A percentile compares a stretch with the other conserved stretches of the same genome.
phyloP scores from a whole-genome alignment of 1,140 invertebrate species.

The Galleria mellonella region DNA sequence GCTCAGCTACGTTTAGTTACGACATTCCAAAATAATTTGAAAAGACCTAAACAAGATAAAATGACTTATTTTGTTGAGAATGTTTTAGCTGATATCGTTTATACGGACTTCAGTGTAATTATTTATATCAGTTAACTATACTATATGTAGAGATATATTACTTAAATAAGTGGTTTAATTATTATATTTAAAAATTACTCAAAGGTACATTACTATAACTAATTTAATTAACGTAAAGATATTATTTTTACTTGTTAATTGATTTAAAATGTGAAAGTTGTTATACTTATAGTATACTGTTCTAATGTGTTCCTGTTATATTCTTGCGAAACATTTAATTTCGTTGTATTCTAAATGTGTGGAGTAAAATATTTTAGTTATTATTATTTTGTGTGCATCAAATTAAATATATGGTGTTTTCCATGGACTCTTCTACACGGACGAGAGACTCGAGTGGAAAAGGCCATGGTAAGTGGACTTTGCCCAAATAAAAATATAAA shows the following conservation, averaged over 20 bases:
- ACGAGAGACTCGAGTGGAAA: slow-evolving; percentile 57
- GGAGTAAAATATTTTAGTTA: slow-evolving; percentile 9
- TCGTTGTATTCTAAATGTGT: slow-evolving; percentile 16
- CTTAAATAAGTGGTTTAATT: too few relatives aligned
- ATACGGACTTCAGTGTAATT: too few relatives aligned
- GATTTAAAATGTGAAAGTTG: slow-evolving; percentile 1
- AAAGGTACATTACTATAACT: too few relatives aligned
- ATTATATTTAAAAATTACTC: too few relatives aligned
- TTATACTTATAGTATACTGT: neutral
- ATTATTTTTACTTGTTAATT: too few relatives aligned
- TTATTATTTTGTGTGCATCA: slow-evolving; percentile 39
- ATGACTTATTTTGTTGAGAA: too few relatives aligned
- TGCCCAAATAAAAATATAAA: slow-evolving; percentile 51
- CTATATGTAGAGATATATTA: too few relatives aligned
- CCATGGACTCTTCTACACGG: slow-evolving; percentile 64
- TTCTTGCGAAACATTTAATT: slow-evolving; percentile 4
- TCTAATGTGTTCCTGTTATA: slow-evolving; percentile 13
- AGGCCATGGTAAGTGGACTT: slow-evolving; percentile 66
- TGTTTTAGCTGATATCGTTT: too few relatives aligned
- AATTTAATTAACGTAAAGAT: too few relatives aligned
- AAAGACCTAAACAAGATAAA: neutral
- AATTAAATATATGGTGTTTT: slow-evolving; percentile 63
- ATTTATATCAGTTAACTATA: too few relatives aligned
- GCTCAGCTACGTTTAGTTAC: slow-evolving; percentile 15
- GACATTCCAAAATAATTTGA: slow-evolving; percentile 22